Evolutionary conservation across 2,113 vertebrate genomes (phyloP).

Genomic region (Gymnogyps californianus): DNA sequence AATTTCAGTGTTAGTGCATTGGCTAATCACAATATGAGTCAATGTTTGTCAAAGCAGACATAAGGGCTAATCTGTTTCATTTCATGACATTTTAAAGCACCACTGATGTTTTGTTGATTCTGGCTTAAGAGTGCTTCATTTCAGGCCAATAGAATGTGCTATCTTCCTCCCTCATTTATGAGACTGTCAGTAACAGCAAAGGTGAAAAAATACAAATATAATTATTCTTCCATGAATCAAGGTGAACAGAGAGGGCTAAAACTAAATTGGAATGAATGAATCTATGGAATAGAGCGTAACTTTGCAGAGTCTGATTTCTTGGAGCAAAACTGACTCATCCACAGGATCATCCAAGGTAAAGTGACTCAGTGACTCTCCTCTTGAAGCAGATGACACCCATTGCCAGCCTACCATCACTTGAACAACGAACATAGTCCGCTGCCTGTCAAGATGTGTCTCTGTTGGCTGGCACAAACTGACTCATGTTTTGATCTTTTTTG

Average conservation of each 20-base stretch:
- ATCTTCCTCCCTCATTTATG: neutral
- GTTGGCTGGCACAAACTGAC: neutral
- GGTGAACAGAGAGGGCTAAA: neutral
- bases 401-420: neutral
- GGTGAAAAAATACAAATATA: neutral
- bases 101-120: neutral
- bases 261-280: neutral
- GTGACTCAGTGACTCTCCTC: neutral
- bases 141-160: neutral
- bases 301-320: neutral
- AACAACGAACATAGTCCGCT: neutral
- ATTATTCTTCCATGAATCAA: neutral
- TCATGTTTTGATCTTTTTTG: neutral
- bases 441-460: neutral
- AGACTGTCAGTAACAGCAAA: neutral
- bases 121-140: neutral
- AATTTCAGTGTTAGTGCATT: neutral
- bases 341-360: neutral
- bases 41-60: neutral
- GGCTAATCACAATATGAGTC: neutral
- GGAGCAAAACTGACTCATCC: neutral
- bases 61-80: neutral
- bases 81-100: neutral
- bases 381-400: neutral
- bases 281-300: neutral